A percentile compares a stretch with the other conserved stretches of the same genome.
Evolutionary conservation across 2,113 vertebrate genomes (phyloP).

Genomic region (Tauraco erythrolophus): DNA sequence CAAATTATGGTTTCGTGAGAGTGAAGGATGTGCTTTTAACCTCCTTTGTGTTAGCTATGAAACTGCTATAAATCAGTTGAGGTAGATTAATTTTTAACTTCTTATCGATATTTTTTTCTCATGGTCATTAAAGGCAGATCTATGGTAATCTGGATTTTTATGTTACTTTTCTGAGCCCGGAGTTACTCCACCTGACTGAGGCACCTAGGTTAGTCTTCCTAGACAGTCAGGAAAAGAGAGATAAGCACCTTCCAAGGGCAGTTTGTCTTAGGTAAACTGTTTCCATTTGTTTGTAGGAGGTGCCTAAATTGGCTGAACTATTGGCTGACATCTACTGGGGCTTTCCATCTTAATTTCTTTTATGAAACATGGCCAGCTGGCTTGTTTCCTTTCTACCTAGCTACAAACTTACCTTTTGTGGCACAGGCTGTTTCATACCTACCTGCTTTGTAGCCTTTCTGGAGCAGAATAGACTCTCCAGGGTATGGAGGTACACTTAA

Average conservation of each 20-base stretch:
- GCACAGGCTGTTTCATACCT: background rate
- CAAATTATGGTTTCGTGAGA: background rate
- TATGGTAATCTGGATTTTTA: background rate
- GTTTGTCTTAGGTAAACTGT: background rate
- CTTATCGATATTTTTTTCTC: background rate
- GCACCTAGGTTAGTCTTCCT: background rate
- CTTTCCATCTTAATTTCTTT: background rate
- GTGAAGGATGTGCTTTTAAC: background rate
- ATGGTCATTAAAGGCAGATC: background rate
- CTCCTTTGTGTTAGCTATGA: background rate
- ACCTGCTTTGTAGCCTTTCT: background rate
- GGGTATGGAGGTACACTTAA: background rate
- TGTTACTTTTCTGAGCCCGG: background rate
- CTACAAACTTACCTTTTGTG: background rate
- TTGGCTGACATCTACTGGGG: background rate
- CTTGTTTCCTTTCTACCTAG: background rate
- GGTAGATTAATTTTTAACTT: background rate
- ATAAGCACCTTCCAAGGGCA: background rate
- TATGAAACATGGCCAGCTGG: background rate
- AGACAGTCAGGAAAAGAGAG: background rate
- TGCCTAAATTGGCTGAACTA: background rate
- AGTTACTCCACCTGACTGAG: background rate
- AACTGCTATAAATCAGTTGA: background rate
- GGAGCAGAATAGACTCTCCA: background rate
- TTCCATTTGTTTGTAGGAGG: background rate